Evolutionary conservation across 2,797 vertebrate species (phyloP), one percentile per base, ranked within the genome.

Genomic region (Protonibea diacanthus): DNA sequence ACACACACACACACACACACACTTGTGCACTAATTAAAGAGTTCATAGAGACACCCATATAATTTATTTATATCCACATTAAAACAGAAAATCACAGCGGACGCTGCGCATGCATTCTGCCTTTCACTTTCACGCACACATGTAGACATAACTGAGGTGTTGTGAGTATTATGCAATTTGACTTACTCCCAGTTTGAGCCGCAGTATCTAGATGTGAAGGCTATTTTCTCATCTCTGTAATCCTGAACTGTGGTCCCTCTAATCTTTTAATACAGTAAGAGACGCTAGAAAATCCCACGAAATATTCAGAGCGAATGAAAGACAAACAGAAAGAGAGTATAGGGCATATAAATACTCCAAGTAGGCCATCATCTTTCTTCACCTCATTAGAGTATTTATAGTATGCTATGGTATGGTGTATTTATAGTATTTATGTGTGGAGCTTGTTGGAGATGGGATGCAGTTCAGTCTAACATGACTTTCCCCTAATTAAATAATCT

Each of bases 181-280:
- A 86, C 65, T 63, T 71, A 33, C 27, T 82, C 42, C 56, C 38
- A 51, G 57, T 71, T 45, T 56, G 52, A 7, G 55, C 47, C 61
- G 33, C 69, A 70, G 64, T 59, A 68, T 80, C 52, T 59, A 64
- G 25, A 66, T 64, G 27, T 58, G 81, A 80, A 67, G 66, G 61
- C 79, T 68, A 29, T 82, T 83, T 84, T 78, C 33, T 38, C 8
- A 81, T 80, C 66, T 71, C 66, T 57, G 45, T 83, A 86, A 84
- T 87, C 76, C 82, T 72, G 47, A 85, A 82, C 56, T 42, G 63
- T 82, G 70, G 68, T 74, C 58, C 17, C 57, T 57, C 42, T 83
- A 83, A 86, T 85, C 72, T 69, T 80, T 81, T 72, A 82, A 78
- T 80, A 75, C 53, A 78, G 53, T 55, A 21, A 45, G 38, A 64